Percentiles rank a stretch among this genome's conserved stretches.
These are phyloP conservation scores for Drosophila orena DNA, from an alignment of 1,140 invertebrate genomes.

Conservation along the genomic window DNA sequence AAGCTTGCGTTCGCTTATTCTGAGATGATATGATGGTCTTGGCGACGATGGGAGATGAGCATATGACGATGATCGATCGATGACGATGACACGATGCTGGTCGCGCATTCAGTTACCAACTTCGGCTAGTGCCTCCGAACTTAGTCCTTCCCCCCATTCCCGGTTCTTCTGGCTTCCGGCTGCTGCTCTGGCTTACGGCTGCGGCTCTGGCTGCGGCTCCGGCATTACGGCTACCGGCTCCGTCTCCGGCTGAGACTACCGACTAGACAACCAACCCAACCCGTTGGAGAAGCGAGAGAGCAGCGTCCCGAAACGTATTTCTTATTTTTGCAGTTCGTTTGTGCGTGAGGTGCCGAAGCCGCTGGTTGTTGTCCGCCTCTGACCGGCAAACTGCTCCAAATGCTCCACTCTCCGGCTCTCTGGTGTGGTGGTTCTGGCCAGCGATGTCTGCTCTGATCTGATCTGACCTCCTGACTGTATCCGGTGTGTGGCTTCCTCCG, in stretches of 20 bases:
- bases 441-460: conserved; percentile 56
- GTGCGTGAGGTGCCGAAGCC: conserved; percentile 53
- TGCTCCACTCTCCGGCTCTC: conserved; percentile 53
- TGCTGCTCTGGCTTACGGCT: conserved; percentile 12
- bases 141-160: conserved; percentile 41
- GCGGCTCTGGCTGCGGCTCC: conserved; percentile 8
- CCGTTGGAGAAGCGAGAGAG: conserved; percentile 53
- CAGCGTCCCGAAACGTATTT: conserved; percentile 66
- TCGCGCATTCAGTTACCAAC: conserved; percentile 26
- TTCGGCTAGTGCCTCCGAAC: conserved; percentile 49
- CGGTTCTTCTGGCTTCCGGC: conserved; percentile 28
- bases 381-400: conserved; percentile 59
- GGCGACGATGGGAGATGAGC: conserved; percentile 43
- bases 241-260: conserved; percentile 34
- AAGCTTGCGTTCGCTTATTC: conserved; percentile 59
- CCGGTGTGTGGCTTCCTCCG: conserved; percentile 41
- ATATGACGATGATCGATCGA: conserved; percentile 36
- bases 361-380: conserved; percentile 41
- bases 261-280: conserved; percentile 44
- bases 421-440: conserved; percentile 52
- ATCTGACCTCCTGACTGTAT: conserved; percentile 49
- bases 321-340: conserved; percentile 79
- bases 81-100: conserved; percentile 35
- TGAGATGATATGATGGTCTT: conserved; percentile 51
- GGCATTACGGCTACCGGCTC: conserved; percentile 22